A percentile compares a stretch with the other conserved stretches of the same genome.
Evolutionary conservation across 2,797 vertebrate genomes (phyloP).

Genomic region (Morelia viridis): DNA sequence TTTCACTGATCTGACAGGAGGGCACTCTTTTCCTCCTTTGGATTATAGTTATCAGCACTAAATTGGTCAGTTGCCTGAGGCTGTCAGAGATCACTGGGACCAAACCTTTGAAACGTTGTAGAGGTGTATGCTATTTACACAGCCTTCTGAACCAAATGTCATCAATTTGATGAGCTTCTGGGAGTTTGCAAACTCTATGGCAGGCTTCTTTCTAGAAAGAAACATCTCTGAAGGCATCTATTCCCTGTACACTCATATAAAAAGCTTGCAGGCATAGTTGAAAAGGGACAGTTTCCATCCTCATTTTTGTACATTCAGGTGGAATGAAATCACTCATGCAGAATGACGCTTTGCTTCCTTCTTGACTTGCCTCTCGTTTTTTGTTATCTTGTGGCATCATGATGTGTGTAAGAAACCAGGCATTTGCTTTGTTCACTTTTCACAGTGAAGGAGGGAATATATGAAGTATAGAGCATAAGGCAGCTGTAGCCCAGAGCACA

Average conservation of each 20-base stretch:
- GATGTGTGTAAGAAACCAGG: constrained; percentile 10
- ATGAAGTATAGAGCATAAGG: neutral
- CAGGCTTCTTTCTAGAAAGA: neutral
- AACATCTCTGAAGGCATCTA: constrained; percentile 35
- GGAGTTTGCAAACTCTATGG: neutral
- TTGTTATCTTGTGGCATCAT: constrained; percentile 1
- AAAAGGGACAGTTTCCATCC: constrained; percentile 29
- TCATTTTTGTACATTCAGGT: constrained; percentile 4
- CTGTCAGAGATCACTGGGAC: neutral
- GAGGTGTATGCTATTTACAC: neutral
- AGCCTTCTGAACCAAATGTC: neutral
- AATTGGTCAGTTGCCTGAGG: constrained; percentile 28
- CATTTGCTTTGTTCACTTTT: constrained; percentile 28
- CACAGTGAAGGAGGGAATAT: neutral
- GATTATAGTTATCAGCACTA: constrained; percentile 12
- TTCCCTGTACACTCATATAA: constrained; percentile 17
- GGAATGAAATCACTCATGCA: constrained; percentile 28
- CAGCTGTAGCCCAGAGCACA: constrained; percentile 48
- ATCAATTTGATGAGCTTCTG: neutral
- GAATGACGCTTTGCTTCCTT: constrained; percentile 12
- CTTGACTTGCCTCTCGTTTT: neutral
- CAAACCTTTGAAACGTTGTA: constrained; percentile 2
- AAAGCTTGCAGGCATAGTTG: constrained; percentile 34
- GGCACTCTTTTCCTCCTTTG: neutral
- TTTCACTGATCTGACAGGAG: neutral